A percentile compares a stretch with the other conserved stretches of the same genome.
These are phyloP conservation scores for Coregonus suidteri DNA, from an alignment of 2,797 vertebrate genomes.

Conservation along the genomic window DNA sequence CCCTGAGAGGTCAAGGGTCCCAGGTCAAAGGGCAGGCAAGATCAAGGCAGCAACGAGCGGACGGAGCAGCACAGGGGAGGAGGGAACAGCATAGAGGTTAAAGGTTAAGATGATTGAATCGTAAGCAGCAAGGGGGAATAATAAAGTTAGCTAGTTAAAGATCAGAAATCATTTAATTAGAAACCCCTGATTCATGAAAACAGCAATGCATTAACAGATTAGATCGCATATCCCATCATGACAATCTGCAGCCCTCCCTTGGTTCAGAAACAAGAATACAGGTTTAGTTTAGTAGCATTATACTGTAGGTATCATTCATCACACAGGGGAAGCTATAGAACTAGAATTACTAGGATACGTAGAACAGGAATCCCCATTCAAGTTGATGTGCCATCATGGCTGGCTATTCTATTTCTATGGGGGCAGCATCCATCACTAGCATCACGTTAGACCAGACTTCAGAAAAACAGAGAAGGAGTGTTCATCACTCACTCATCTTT, in stretches of 20 bases:
- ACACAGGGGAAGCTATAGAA: slow-evolving; percentile 28
- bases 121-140: slow-evolving; percentile 30
- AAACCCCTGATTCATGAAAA: not conserved
- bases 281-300: slow-evolving; percentile 52
- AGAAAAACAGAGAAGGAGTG: slow-evolving; percentile 24
- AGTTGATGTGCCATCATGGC: not conserved
- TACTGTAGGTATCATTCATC: slow-evolving; percentile 31
- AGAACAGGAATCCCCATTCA: not conserved
- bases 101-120: slow-evolving; percentile 53
- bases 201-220: slow-evolving; percentile 19
- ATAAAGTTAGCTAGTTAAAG: slow-evolving; percentile 47
- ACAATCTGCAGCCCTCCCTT: slow-evolving; percentile 47
- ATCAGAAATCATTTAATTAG: slow-evolving; percentile 24
- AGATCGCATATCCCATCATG: slow-evolving; percentile 29
- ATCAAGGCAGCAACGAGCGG: slow-evolving; percentile 50
- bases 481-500: slow-evolving; percentile 42
- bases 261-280: slow-evolving; percentile 41
- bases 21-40: slow-evolving; percentile 76
- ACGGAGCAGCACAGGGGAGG: slow-evolving; percentile 60
- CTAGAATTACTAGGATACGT: not conserved
- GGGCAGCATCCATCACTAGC: slow-evolving; percentile 54
- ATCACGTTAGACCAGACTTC: slow-evolving; percentile 36
- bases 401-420: not conserved
- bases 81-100: slow-evolving; percentile 78
- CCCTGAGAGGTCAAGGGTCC: slow-evolving; percentile 83